Evolutionary conservation across 2,888 invertebrate genomes (phyloP).

Genomic region (Xylophagus ater): DNA sequence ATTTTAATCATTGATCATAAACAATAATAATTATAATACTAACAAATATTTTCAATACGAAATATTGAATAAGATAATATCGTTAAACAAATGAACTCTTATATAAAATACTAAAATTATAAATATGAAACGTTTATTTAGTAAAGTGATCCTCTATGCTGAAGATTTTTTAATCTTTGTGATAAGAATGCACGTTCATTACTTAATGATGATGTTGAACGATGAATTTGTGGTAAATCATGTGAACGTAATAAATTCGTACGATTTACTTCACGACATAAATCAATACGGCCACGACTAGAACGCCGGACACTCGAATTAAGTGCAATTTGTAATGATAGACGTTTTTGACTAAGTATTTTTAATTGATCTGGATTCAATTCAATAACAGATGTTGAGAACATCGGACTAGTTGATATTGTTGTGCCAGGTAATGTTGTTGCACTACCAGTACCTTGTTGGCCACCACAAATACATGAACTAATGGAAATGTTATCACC

Average conservation of each 20-base stretch:
- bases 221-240: constrained; percentile 17
- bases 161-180: neutral
- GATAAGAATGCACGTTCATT: neutral
- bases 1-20: no score
- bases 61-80: no score
- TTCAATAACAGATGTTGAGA: constrained; percentile 30
- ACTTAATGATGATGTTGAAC: constrained; percentile 10
- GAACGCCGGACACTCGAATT: constrained; percentile 20
- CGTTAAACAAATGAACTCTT: no score
- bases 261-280: constrained; percentile 25
- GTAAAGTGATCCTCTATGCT: constrained; percentile 11
- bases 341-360: constrained; percentile 33
- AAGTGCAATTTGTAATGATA: constrained; percentile 36
- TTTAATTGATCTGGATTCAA: constrained; percentile 35
- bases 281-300: constrained; percentile 21
- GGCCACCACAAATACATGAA: constrained; percentile 29
- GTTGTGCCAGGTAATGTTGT: neutral
- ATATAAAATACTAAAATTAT: no score
- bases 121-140: no score
- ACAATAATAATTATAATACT: no score
- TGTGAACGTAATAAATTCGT: constrained; percentile 32
- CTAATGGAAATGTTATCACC: constrained; percentile 26
- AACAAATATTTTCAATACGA: no score
- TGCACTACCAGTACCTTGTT: neutral
- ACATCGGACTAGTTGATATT: constrained; percentile 7